A percentile compares a stretch with the other conserved stretches of the same genome.
Evolutionary conservation across 2,888 invertebrate species (phyloP).

Genomic region (Watsonalla cultraria): DNA sequence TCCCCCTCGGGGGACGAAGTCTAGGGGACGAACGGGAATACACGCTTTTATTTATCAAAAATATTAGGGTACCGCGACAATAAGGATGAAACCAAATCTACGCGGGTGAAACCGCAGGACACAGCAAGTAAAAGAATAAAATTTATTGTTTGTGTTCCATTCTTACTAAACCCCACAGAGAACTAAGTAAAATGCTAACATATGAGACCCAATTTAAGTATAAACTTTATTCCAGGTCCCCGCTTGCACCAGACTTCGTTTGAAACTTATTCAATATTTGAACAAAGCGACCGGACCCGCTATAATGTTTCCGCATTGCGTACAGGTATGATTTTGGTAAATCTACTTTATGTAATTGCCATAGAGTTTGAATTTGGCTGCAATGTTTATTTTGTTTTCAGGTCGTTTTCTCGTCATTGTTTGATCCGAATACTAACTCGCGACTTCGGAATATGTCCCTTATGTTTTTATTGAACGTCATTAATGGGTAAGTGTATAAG

Average conservation of each 20-base stretch:
- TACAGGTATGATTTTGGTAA: constrained; percentile 79
- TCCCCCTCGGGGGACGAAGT: too few relatives aligned
- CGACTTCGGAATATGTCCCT: constrained; percentile 89
- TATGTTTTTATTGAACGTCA: constrained; percentile 88
- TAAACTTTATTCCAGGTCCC: constrained; percentile 68
- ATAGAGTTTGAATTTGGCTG: too few relatives aligned
- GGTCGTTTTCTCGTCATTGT: constrained; percentile 93
- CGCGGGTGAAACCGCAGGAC: too few relatives aligned
- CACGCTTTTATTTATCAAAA: too few relatives aligned
- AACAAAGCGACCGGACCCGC: constrained; percentile 84
- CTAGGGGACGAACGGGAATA: too few relatives aligned
- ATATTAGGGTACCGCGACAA: too few relatives aligned
- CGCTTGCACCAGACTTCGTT: constrained; percentile 89
- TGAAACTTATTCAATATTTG: constrained; percentile 91
- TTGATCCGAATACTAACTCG: constrained; percentile 89
- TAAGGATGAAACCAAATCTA: too few relatives aligned
- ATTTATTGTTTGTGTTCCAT: too few relatives aligned
- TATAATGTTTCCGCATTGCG: constrained; percentile 87
- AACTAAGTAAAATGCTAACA: too few relatives aligned
- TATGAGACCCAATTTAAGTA: neutral
- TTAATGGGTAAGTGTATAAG: constrained; percentile 83
- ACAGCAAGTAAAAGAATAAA: too few relatives aligned
- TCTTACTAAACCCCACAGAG: too few relatives aligned
- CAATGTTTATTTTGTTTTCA: constrained; percentile 31
- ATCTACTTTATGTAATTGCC: neutral